phyloP scores from a whole-genome alignment of 2,797 vertebrate species.

The Thamnophis elegans region DNA sequence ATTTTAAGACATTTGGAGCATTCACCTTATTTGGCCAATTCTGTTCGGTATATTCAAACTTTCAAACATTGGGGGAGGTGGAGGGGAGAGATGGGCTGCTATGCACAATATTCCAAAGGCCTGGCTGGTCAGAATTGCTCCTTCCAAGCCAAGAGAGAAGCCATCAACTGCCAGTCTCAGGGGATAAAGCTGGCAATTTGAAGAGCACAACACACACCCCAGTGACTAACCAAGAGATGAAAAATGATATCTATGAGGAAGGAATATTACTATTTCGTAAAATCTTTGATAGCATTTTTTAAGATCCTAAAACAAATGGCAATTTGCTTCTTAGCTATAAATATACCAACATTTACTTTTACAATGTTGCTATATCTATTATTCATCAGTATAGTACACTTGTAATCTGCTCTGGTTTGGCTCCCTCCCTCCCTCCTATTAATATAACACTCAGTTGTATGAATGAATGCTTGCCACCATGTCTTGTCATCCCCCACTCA shows the following conservation, averaged over 20 bases:
- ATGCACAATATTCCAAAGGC: not conserved
- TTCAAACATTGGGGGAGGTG: not conserved
- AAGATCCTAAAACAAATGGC: not conserved
- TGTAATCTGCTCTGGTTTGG: not conserved
- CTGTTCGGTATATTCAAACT: slow-evolving; percentile 17
- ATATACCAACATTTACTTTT: not conserved
- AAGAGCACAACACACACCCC: not conserved
- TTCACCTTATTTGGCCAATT: slow-evolving; percentile 23
- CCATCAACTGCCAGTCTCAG: not conserved
- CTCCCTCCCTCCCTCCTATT: not conserved
- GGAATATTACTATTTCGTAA: not conserved
- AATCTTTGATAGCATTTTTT: not conserved
- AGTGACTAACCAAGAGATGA: not conserved
- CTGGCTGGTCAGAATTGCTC: not conserved
- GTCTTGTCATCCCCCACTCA: not conserved
- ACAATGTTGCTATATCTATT: not conserved
- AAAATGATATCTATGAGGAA: not conserved
- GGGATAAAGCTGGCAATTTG: not conserved
- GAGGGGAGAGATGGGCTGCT: not conserved
- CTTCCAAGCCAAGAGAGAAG: not conserved
- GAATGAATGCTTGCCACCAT: not conserved
- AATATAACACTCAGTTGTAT: not conserved
- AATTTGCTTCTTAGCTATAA: not conserved
- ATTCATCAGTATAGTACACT: not conserved
- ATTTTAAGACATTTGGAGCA: slow-evolving; percentile 35